These are phyloP conservation scores for Pollenia angustigena DNA, from an alignment of 2,888 invertebrate species.

Conservation along the genomic window DNA sequence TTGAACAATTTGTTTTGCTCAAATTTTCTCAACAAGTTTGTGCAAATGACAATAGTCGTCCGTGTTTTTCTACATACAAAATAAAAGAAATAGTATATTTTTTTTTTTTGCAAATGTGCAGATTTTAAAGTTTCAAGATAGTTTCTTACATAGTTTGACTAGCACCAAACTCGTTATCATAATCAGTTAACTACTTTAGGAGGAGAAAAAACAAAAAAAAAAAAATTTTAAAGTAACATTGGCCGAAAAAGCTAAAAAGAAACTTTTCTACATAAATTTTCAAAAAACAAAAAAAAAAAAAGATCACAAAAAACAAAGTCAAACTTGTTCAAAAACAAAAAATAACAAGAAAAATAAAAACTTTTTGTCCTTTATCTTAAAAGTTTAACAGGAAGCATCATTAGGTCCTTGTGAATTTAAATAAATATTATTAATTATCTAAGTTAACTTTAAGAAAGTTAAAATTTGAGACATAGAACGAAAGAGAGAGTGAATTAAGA, in stretches of 20 bases:
- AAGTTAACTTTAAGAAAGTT: constrained; percentile 23
- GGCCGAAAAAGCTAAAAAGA: neutral
- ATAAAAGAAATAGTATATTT: neutral
- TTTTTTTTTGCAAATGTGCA: constrained; percentile 71
- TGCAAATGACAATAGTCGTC: constrained; percentile 58
- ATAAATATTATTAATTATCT: constrained; percentile 59
- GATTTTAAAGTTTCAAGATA: constrained; percentile 43
- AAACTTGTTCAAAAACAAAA: constrained; percentile 51
- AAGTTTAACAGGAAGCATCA: constrained; percentile 32
- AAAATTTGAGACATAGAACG: neutral
- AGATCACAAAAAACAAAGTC: constrained; percentile 34
- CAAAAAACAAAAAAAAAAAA: too few relatives aligned
- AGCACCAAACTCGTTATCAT: constrained; percentile 82
- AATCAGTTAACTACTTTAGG: constrained; percentile 60
- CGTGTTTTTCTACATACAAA: constrained; percentile 52
- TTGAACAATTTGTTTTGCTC: constrained; percentile 52
- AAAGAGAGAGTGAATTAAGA: neutral
- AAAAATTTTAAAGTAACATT: constrained; percentile 6
- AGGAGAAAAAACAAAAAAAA: constrained; percentile 15
- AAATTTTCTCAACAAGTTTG: constrained; percentile 72
- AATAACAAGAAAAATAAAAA: neutral
- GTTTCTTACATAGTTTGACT: constrained; percentile 79
- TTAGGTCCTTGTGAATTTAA: constrained; percentile 45
- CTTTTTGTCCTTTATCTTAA: neutral
- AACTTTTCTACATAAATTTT: constrained; percentile 43